Percentiles rank a stretch among this genome's conserved stretches.
These are phyloP conservation scores for Drosophila seguyi DNA, from an alignment of 1,140 invertebrate genomes.

Conservation along the genomic window DNA sequence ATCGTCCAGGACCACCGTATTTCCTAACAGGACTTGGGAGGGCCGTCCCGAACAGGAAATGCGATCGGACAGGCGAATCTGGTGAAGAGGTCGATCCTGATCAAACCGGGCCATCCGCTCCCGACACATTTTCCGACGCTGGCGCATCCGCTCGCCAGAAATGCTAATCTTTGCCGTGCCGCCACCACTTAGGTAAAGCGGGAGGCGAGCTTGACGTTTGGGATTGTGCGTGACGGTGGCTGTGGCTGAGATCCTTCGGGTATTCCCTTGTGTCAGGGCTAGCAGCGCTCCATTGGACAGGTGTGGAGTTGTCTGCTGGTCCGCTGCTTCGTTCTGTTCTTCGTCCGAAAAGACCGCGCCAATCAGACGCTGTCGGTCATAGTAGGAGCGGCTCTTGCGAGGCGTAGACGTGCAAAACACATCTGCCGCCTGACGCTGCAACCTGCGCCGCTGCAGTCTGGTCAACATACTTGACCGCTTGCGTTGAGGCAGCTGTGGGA, in stretches of 20 bases:
- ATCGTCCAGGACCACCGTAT: conserved; percentile 24
- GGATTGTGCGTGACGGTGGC: neutral
- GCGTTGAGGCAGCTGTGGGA: conserved; percentile 40
- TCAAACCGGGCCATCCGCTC: conserved; percentile 48
- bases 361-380: conserved; percentile 58
- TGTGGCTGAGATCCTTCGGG: neutral
- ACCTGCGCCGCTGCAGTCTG: conserved; percentile 45
- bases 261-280: conserved; percentile 14
- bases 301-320: conserved; percentile 45
- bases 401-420: conserved; percentile 70
- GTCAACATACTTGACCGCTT: conserved; percentile 37
- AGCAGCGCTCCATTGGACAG: conserved; percentile 23
- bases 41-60: conserved; percentile 13
- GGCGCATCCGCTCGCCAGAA: conserved; percentile 14
- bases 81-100: conserved; percentile 28
- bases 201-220: conserved; percentile 7
- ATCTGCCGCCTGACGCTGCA: conserved; percentile 24
- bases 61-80: conserved; percentile 14
- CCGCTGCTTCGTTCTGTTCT: neutral
- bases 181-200: conserved; percentile 45
- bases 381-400: conserved; percentile 66
- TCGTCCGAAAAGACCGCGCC: conserved; percentile 12
- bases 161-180: conserved; percentile 30
- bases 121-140: conserved; percentile 34
- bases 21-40: conserved; percentile 10